Conservation (phyloP, 2,888 invertebrate genomes). For the Acrocera orbiculus region DNA sequence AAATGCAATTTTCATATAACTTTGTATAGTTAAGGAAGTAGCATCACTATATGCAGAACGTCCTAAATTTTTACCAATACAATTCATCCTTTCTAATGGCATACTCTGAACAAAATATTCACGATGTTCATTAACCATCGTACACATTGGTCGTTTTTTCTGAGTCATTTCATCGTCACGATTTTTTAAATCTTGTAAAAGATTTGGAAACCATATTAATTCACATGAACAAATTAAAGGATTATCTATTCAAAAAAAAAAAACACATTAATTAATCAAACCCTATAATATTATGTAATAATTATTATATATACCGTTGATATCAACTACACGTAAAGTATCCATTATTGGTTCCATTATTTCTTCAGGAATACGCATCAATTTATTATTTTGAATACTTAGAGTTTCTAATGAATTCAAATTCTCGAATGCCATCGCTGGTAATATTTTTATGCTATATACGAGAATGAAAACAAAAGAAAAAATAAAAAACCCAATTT, state of each 20-base stretch:
- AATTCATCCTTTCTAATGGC: slow-evolving; percentile 69
- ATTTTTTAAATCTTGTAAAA: slow-evolving; percentile 59
- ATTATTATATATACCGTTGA: slow-evolving; percentile 47
- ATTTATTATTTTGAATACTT: slow-evolving; percentile 74
- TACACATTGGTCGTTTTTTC: slow-evolving; percentile 68
- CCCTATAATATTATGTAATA: not conserved
- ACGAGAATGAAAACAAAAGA: slow-evolving; percentile 10
- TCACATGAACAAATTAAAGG: slow-evolving; percentile 77
- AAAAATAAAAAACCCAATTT: not conserved
- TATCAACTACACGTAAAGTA: slow-evolving; percentile 69
- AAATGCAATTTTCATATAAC: no score
- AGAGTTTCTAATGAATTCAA: slow-evolving; percentile 77
- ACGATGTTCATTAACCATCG: slow-evolving; percentile 60
- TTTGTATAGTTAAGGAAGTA: not conserved
- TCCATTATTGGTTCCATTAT: slow-evolving; percentile 79
- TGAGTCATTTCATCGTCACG: slow-evolving; percentile 78
- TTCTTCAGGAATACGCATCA: slow-evolving; percentile 66
- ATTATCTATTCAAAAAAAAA: slow-evolving; percentile 45
- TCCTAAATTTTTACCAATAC: slow-evolving; percentile 43
- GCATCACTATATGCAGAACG: slow-evolving; percentile 15
- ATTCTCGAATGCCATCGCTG: slow-evolving; percentile 71
- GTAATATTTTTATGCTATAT: slow-evolving; percentile 61
- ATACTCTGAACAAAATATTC: slow-evolving; percentile 68
- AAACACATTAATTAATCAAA: slow-evolving; percentile 2
- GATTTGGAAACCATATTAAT: slow-evolving; percentile 70